Evolutionary conservation across 2,797 vertebrate species (phyloP).

Genomic region (Pagetopsis macropterus): DNA sequence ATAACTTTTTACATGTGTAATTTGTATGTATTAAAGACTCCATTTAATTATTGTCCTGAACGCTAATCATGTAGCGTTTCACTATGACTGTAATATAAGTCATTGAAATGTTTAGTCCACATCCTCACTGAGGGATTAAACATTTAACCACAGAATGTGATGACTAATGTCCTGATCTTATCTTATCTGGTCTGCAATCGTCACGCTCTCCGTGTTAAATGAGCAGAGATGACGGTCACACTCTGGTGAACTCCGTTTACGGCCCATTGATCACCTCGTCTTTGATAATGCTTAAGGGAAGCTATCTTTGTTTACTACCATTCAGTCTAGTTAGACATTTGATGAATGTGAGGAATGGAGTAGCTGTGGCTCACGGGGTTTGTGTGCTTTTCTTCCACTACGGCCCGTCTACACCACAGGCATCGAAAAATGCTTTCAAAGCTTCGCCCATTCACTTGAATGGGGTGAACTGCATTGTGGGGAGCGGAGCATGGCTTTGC

Average conservation of each 20-base stretch:
- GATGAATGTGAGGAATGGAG: neutral
- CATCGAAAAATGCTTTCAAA: too few relatives aligned
- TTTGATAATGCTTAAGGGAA: neutral
- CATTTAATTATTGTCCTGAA: too few relatives aligned
- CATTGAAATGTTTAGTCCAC: neutral
- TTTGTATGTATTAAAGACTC: too few relatives aligned
- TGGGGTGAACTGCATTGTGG: too few relatives aligned
- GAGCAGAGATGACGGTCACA: neutral
- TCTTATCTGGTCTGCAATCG: conserved; percentile 18
- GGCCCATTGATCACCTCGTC: neutral
- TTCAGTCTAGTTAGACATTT: neutral
- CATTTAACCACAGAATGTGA: conserved; percentile 1
- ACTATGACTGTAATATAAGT: too few relatives aligned
- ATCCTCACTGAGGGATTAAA: conserved; percentile 11
- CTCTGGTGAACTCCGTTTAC: neutral
- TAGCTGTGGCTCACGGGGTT: too few relatives aligned
- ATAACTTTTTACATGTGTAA: too few relatives aligned
- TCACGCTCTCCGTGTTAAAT: neutral
- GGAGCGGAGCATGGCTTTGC: too few relatives aligned
- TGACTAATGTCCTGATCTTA: conserved; percentile 14
- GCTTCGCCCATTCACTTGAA: too few relatives aligned
- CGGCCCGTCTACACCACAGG: too few relatives aligned
- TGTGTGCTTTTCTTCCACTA: too few relatives aligned
- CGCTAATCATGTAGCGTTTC: too few relatives aligned
- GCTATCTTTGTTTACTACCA: neutral